These are phyloP conservation scores for Ceratina australensis DNA, from an alignment of 1,140 invertebrate genomes.

Conservation along the genomic window DNA sequence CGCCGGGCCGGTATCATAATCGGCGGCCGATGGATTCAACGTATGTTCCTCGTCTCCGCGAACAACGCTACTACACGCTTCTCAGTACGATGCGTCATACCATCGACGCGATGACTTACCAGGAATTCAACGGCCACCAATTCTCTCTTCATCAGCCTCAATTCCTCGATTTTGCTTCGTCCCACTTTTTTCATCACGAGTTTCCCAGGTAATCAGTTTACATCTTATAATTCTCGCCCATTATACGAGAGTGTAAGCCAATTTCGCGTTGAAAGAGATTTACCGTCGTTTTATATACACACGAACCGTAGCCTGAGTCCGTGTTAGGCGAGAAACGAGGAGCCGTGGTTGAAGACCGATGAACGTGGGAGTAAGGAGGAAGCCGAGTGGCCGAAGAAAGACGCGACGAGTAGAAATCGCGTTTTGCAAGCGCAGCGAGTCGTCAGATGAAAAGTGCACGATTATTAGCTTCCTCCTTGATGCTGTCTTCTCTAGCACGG, in stretches of 20 bases:
- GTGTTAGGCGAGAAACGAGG: neutral
- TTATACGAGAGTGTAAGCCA: constrained; percentile 11
- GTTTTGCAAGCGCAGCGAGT: constrained; percentile 47
- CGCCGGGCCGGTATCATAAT: neutral
- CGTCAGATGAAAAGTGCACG: constrained; percentile 42
- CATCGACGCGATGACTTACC: constrained; percentile 11
- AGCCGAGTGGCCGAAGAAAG: neutral
- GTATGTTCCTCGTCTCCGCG: constrained; percentile 11
- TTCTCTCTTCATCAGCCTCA: constrained; percentile 24
- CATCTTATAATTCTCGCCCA: constrained; percentile 26
- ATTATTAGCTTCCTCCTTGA: constrained; percentile 42
- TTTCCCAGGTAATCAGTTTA: constrained; percentile 29
- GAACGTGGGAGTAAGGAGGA: neutral
- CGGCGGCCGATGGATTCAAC: constrained; percentile 2
- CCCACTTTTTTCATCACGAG: neutral
- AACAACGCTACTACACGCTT: neutral
- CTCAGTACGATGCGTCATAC: constrained; percentile 3
- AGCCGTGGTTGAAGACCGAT: neutral
- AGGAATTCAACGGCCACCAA: too few relatives aligned
- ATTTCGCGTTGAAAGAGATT: constrained; percentile 15
- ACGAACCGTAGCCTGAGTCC: neutral
- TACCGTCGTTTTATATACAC: constrained; percentile 23
- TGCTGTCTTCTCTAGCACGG: neutral
- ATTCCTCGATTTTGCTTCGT: constrained; percentile 3
- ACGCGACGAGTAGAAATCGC: neutral